phyloP scores from a whole-genome alignment of 2,113 vertebrate species.

The Alosa alosa region DNA sequence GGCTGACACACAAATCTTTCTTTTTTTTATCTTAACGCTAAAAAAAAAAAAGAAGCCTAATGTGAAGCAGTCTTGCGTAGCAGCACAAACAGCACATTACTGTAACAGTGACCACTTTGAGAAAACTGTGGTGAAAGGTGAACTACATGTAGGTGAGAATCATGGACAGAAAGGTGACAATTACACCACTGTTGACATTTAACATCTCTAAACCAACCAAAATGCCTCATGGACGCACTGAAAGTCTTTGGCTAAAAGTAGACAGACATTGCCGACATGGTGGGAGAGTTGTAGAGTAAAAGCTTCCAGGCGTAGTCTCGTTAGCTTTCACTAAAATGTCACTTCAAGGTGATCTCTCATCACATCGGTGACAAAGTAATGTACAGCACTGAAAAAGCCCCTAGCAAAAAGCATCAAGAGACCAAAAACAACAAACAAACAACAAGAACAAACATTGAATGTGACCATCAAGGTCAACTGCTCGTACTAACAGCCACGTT shows the following conservation, averaged over 20 bases:
- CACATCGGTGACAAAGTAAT: background rate
- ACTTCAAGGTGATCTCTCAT: background rate
- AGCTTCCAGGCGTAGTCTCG: background rate
- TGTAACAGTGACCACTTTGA: background rate
- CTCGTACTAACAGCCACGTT: no score
- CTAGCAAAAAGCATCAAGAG: background rate
- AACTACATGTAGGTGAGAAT: background rate
- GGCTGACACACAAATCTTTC: background rate
- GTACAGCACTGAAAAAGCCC: background rate
- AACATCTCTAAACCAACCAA: background rate
- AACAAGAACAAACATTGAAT: background rate
- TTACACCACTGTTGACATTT: background rate
- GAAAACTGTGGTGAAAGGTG: background rate
- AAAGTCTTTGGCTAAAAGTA: background rate
- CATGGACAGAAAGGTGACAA: background rate
- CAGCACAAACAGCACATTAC: background rate
- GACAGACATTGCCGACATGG: background rate
- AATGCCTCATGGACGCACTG: background rate
- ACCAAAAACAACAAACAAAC: background rate
- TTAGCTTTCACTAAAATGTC: background rate
- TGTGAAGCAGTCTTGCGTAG: background rate
- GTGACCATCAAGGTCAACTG: background rate
- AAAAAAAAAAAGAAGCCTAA: background rate
- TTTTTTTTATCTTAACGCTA: background rate
- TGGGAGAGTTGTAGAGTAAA: background rate